A percentile compares a stretch with the other conserved stretches of the same genome.
Evolutionary conservation across 2,113 vertebrate genomes (phyloP).

Genomic region (Aegypius monachus): DNA sequence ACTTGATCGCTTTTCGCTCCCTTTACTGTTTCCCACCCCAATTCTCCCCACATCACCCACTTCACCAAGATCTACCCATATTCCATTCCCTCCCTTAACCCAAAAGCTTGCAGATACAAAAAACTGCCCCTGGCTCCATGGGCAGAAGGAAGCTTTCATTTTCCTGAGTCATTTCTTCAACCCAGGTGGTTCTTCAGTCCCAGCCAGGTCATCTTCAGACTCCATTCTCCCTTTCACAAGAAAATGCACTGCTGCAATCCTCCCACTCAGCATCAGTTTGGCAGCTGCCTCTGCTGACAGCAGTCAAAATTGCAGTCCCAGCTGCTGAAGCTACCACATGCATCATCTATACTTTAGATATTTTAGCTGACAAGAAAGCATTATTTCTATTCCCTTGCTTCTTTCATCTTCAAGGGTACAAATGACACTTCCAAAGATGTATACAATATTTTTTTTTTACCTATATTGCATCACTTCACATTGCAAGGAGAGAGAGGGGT

Average conservation of each 20-base stretch:
- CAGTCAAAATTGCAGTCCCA: neutral
- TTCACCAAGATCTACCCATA: neutral
- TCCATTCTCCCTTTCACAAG: neutral
- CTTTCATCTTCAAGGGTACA: neutral
- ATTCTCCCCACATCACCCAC: neutral
- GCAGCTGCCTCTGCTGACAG: neutral
- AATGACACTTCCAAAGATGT: neutral
- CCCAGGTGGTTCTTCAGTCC: neutral
- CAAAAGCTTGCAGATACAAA: neutral
- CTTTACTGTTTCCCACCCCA: neutral
- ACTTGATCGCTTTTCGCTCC: neutral
- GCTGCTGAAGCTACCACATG: neutral
- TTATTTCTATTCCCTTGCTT: neutral
- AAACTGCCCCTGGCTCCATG: neutral
- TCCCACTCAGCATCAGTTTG: neutral
- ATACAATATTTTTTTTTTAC: neutral
- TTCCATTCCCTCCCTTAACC: neutral
- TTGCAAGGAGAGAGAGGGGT: neutral
- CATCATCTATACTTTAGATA: rapidly evolving
- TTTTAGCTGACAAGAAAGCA: neutral
- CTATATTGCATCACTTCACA: neutral
- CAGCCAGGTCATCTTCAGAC: neutral
- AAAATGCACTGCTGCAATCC: neutral
- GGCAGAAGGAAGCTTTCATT: neutral
- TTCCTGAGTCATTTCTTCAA: neutral